Evolutionary conservation across 2,888 invertebrate genomes (phyloP), one percentile per base, ranked within the genome.

Genomic region (Cerastis rubricosa): DNA sequence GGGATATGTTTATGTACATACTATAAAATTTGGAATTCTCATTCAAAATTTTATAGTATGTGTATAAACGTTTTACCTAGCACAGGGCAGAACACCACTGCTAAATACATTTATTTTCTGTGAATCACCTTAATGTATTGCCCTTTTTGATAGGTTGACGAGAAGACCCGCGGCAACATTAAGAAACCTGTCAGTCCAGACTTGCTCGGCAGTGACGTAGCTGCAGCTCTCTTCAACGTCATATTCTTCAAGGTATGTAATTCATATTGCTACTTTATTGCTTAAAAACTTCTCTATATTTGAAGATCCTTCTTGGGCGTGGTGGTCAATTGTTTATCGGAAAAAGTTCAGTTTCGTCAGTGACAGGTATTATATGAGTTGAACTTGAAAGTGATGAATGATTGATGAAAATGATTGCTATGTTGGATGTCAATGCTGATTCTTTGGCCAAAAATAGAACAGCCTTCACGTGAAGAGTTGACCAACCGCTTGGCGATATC

Each of bases 131-230:
- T 22, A 40, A 57, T 66, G 12, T 63, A 64, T 54, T 74, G 12
- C 57, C 35, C 35, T 35, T 64, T 12, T 73, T 87, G 81, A 35
- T 84, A 93, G 93, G 88, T 93, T 1, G 79, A 89, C 14, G 83
- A 91, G 67, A 91, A 91, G 78, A 92, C 93, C 9, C 82, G 89
- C n/a, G 93, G 93, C 0, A 87, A 91, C 81, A 93, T 93, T 76
- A 91, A 90, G 69, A 45, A 77, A 0, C 92, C 93, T 2, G 89
- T 94, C 7, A 78, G 84, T 19, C 59, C 84, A 19, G 83, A 88
- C 47, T 29, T 76, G 0, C 80, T 94, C 14, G 80, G 84, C 22
- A 25, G 77, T 0, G 87, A 86, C 9, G 76, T 87, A 5, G 90
- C 83, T 1, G 87, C 87, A 9, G 92, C 90, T 4, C 91, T 94